phyloP scores from a whole-genome alignment of 2,797 vertebrate species.

The Sus cebifrons region DNA sequence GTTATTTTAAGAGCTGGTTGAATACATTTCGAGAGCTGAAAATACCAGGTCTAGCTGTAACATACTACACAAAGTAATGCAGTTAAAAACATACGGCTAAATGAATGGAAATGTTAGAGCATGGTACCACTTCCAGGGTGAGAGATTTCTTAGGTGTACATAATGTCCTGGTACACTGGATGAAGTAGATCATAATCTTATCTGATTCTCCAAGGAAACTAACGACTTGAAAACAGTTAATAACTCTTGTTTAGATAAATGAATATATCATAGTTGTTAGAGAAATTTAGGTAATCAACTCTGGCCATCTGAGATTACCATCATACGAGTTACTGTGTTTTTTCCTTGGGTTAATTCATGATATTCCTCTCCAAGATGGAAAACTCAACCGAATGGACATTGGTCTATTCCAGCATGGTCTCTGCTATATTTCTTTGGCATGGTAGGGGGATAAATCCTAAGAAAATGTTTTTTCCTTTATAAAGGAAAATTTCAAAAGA shows the following conservation, averaged over 20 bases:
- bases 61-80: background rate
- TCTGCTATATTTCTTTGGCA: conserved; percentile 13
- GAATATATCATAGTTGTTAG: background rate
- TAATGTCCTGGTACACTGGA: background rate
- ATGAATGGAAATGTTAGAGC: background rate
- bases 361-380: background rate
- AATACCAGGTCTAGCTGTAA: background rate
- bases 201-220: background rate
- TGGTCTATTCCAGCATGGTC: background rate
- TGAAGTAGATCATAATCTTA: background rate
- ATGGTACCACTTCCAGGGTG: background rate
- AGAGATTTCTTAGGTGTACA: background rate
- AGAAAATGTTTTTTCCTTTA: background rate
- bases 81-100: background rate
- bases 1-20: background rate
- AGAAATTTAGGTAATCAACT: conserved; percentile 18
- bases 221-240: conserved; percentile 42
- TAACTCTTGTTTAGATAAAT: background rate
- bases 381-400: background rate
- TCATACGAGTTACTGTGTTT: background rate
- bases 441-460: background rate
- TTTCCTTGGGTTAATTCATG: background rate
- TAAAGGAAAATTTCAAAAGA: conserved; percentile 41
- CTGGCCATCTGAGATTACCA: background rate
- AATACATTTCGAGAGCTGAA: background rate